Conservation (phyloP, 2,888 invertebrate species). For the Pycnomerus fuliginosus region DNA sequence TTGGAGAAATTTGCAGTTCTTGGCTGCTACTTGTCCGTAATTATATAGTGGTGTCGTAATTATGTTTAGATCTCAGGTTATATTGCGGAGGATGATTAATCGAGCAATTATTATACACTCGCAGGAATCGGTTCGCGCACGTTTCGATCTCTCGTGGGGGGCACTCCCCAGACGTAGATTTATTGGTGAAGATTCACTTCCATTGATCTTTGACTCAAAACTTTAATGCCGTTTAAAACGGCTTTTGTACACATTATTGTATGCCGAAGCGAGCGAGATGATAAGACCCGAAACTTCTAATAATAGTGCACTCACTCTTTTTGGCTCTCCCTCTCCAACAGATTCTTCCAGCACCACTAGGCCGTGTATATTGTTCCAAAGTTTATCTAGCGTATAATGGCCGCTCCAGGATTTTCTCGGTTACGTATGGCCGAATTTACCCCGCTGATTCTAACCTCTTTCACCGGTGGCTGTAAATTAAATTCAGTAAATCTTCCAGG, state of each 20-base stretch:
- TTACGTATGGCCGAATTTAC: slow-evolving; percentile 14
- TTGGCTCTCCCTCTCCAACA: background rate
- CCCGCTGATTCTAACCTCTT: slow-evolving; percentile 8
- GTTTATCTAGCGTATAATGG: slow-evolving; percentile 24
- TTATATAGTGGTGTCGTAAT: slow-evolving; percentile 36
- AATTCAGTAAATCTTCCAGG: slow-evolving; percentile 19
- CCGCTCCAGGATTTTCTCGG: slow-evolving; percentile 17
- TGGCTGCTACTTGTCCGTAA: slow-evolving; percentile 26
- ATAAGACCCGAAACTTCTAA: slow-evolving; percentile 36
- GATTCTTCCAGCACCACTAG: no score
- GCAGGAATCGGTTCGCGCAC: slow-evolving; percentile 10
- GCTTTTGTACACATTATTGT: slow-evolving; percentile 35
- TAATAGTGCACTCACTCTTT: slow-evolving; percentile 32
- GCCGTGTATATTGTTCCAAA: slow-evolving; percentile 23
- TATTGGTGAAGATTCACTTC: slow-evolving; percentile 37
- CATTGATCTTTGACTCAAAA: slow-evolving; percentile 39
- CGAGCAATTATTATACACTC: slow-evolving; percentile 34
- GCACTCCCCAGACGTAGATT: slow-evolving; percentile 23
- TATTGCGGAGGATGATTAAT: slow-evolving; percentile 37
- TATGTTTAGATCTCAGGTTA: slow-evolving; percentile 35
- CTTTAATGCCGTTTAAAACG: slow-evolving; percentile 41
- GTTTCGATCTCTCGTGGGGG: slow-evolving; percentile 5
- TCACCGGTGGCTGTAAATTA: slow-evolving; percentile 16
- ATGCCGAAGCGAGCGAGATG: slow-evolving; percentile 26
- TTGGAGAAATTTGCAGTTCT: background rate